Evolutionary conservation across 2,888 invertebrate species (phyloP), one percentile per base, ranked within the genome.

Genomic region (Cryptus armator): DNA sequence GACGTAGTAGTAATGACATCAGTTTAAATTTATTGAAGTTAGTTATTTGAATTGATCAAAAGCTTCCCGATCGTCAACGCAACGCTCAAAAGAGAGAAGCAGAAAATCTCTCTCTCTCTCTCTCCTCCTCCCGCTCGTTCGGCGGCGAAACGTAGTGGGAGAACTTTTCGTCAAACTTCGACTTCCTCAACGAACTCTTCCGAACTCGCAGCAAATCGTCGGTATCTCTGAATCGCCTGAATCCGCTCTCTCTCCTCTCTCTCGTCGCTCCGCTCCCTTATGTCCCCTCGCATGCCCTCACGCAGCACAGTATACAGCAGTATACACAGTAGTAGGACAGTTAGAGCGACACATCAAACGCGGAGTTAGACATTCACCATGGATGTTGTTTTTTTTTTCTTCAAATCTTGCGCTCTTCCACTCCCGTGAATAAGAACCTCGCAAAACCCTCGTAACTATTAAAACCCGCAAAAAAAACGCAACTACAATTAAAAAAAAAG

Each of bases 281-380:
- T 53, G 32, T 16, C 32, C 51, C n/a, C 12, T 12, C 66, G 24
- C 44, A 14, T 74, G 14, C 24, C 37, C 53, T n/a, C 24, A 32
- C 37, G 12, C 67, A 14, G 24, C 64, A 48, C 9, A 32, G 43
- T 37, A 24, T 37, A 19, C 68, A 29, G 24, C 7, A 9, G 9
- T 16, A 7, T 10, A 16, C 37, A 71, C 37, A 71, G 46, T 37
- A 64, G 43, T 19, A 59, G 68, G 44, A 32, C 10, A 67, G 80
- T 80, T 66, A 74, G 66, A 74, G 81, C 74, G 48, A 59, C 44
- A 43, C 59, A 68, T 2, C 32, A 10, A 51, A 19, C 76, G 56
- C 24, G 24, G 51, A 67, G 46, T 87, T 84, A 84, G 86, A 88
- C 90, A 87, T 90, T 88, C 88, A 89, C 87, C 87, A 90, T 88